A percentile compares a stretch with the other conserved stretches of the same genome.
These are phyloP conservation scores for Chloroceryle aenea DNA, from an alignment of 2,113 vertebrate genomes.

Conservation along the genomic window DNA sequence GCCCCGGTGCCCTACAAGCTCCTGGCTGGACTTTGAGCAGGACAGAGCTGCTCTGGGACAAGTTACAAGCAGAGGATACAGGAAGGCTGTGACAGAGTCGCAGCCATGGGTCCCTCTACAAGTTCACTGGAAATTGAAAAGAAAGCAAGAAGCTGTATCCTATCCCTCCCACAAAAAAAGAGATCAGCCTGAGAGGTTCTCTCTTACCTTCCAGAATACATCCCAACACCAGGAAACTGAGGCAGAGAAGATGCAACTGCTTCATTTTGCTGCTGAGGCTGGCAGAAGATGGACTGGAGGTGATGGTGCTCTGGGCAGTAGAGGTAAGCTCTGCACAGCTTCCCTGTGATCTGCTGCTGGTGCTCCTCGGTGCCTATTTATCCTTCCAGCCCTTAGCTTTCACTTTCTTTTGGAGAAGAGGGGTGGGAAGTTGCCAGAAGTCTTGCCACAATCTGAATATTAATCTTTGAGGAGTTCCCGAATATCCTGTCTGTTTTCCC, in stretches of 20 bases:
- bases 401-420: slow-evolving; percentile 26
- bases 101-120: rapidly evolving
- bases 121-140: background rate
- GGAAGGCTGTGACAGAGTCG: rapidly evolving
- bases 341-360: background rate
- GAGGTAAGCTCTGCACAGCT: background rate
- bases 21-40: background rate
- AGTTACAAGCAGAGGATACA: background rate
- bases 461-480: background rate
- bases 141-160: background rate
- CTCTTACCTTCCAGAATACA: slow-evolving; percentile 12
- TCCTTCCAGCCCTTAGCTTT: background rate
- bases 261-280: slow-evolving; percentile 20
- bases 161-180: background rate
- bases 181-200: background rate
- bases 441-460: background rate
- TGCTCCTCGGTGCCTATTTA: background rate
- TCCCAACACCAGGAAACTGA: slow-evolving; percentile 24
- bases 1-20: background rate
- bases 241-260: background rate
- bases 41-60: background rate
- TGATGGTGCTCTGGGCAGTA: rapidly evolving
- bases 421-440: background rate
- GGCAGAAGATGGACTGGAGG: background rate
- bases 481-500: background rate